phyloP scores from a whole-genome alignment of 2,888 invertebrate genomes.

The Pycnomerus fuliginosus region DNA sequence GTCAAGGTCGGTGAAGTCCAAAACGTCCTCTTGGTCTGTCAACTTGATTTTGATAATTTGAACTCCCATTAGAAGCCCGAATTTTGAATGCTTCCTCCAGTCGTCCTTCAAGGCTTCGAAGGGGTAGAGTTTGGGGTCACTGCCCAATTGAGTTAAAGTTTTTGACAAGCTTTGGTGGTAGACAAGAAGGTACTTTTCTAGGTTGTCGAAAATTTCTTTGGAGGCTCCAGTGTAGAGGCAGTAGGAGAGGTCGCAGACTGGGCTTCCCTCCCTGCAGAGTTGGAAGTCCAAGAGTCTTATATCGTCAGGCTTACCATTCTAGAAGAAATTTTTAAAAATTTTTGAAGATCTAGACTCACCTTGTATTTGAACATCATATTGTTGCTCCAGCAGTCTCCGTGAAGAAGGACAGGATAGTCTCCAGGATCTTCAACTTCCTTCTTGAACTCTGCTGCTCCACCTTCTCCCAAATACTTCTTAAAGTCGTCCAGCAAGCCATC shows the following conservation, averaged over 20 bases:
- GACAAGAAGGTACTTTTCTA: conserved; percentile 36
- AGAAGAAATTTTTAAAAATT: too few relatives aligned
- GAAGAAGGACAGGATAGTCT: conserved; percentile 31
- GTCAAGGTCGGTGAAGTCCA: conserved; percentile 14
- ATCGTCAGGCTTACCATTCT: too few relatives aligned
- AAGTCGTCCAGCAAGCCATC: too few relatives aligned
- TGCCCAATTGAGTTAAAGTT: conserved; percentile 32
- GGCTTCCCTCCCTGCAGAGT: conserved; percentile 30
- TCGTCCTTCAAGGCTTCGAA: conserved; percentile 32
- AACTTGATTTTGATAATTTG: conserved; percentile 28
- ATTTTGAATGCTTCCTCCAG: conserved; percentile 31
- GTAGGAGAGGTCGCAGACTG: conserved; percentile 43
- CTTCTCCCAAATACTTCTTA: too few relatives aligned
- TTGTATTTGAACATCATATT: conserved; percentile 41
- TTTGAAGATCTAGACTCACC: too few relatives aligned
- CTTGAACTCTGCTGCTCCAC: too few relatives aligned
- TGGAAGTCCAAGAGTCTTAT: conserved; percentile 34
- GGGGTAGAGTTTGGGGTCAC: conserved; percentile 39
- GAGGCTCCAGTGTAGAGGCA: conserved; percentile 41
- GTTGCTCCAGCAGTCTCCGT: conserved; percentile 39
- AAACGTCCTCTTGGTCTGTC: too few relatives aligned
- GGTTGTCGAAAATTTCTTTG: conserved; percentile 36
- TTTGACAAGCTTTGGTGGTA: conserved; percentile 41
- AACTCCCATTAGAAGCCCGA: conserved; percentile 27
- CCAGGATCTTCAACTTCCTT: too few relatives aligned